Evolutionary conservation across 64 coral and sea anemone genomes (phyloP), one percentile per base, ranked within the genome.

Genomic region (Montipora sp.): DNA sequence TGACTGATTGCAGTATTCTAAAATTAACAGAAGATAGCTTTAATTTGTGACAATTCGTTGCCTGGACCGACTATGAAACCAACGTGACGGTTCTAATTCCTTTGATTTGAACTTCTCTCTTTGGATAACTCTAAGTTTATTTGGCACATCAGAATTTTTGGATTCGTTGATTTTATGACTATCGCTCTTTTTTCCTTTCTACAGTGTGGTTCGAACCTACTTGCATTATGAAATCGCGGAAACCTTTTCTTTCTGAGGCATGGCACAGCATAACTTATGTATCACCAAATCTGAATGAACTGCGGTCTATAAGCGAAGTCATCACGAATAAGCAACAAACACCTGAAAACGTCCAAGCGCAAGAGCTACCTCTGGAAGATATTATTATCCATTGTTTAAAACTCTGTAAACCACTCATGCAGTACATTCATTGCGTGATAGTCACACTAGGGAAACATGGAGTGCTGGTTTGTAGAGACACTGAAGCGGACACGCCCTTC

Each of bases 121-220:
- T 2, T 36, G 36, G 36, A 36, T 36, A 36, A 36, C 36, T 36
- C 36, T 36, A 36, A 36, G 36, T 36, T 36, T 36, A 36, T 36
- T 36, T 36, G 36, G 2, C 36, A 36, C 36, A 36, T 36, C 36
- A 36, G 36, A 36, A 36, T 36, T 36, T 36, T 36, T 36, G 36
- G 36, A 36, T 36, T 36, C 36, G 36, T 36, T 57, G 53, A 57
- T 57, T 57, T 57, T 57, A 11, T 57, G 0, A 8, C 53, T 57
- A 36, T 36, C 36, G 36, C 36, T 16, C 18, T 5, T 46, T 75
- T 1, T 65, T 24, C 77, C 93, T 4, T 91, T 59, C 73, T 59
- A 43, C 59, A 99, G 98, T 99, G 3, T 94, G 95, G 92, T 99
- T 96, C 63, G 98, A 99, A 80, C 98, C 98, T 2, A 96, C 98